Evolutionary conservation across 2,888 invertebrate species (phyloP), one percentile per base, ranked within the genome.

Genomic region (Drosophila parthenogenetica): DNA sequence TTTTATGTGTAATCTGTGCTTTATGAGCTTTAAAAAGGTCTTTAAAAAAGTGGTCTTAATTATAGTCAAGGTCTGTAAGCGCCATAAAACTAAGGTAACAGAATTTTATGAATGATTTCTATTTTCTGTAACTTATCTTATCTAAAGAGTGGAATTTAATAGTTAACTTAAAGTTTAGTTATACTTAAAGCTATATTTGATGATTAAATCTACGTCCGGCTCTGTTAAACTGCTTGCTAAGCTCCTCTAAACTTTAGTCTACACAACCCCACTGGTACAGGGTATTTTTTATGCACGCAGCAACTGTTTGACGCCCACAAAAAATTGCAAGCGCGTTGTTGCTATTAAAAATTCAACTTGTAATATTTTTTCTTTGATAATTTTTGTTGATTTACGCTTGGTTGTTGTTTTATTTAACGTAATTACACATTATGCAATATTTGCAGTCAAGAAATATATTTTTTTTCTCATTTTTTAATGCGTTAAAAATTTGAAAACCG

Each of bases 311-410:
- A 71, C 87, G 73, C 87, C 85, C 81, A 72, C 79, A 62, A 70
- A 46, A 50, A 46, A 54, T n/a, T 46, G 45, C 57, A 64, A 49
- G 53, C 69, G 42, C 55, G 60, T 49, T 65, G 60, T 61, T 66
- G 60, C 72, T 75, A 84, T 87, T 81, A 81, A 67, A 86, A 81
- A 64, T 78, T 45, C 67, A 81, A 67, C 45, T 53, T 69, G 59
- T 29, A 8, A 29, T 29, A 57, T 69, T 59, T 35, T 43, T 19
- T 32, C 16, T 11, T 45, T 29, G 35, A 25, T 37, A 39, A 25
- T 8, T 40, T 48, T 39, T 17, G 29, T 29, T 59, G 54, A 45
- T 22, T n/a, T 19, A 40, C 40, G 16, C 13, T n/a, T 45, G 19
- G 37, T 43, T 62, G 35, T 57, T 51, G 58, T 32, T 54, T 62